Conservation (phyloP, 2,113 vertebrate species). For the Eretmochelys imbricata region DNA sequence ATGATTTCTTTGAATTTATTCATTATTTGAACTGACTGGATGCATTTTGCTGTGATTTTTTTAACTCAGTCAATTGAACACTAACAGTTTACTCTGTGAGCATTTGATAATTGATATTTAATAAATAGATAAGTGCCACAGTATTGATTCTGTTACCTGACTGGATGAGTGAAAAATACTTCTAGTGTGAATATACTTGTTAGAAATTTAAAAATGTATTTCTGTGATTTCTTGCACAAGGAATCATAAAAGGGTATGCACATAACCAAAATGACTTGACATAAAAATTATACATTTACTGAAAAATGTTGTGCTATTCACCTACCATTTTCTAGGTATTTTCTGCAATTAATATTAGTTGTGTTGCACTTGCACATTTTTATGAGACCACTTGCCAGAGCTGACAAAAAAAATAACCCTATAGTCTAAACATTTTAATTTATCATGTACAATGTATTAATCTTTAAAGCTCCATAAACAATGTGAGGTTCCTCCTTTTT, state of each 20-base stretch:
- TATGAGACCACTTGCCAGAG: neutral
- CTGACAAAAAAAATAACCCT: neutral
- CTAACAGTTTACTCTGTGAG: neutral
- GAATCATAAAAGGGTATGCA: neutral
- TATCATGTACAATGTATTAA: neutral
- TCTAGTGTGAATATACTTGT: neutral
- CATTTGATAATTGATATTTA: neutral
- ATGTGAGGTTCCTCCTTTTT: neutral
- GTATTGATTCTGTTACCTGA: neutral
- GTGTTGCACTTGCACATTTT: neutral
- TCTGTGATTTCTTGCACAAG: neutral
- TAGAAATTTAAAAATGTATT: neutral
- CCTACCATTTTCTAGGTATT: neutral
- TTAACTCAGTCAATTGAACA: neutral
- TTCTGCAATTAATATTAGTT: neutral
- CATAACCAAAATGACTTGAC: neutral
- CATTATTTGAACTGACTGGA: neutral
- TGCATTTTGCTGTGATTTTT: neutral
- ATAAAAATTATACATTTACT: neutral
- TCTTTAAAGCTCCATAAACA: neutral
- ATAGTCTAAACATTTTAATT: neutral
- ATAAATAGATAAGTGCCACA: neutral
- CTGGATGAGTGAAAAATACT: neutral
- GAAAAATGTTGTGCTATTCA: neutral
- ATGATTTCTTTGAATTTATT: slow-evolving; percentile 11